Conservation (phyloP, 2,797 vertebrate species). For the Hoplostethus atlanticus region DNA sequence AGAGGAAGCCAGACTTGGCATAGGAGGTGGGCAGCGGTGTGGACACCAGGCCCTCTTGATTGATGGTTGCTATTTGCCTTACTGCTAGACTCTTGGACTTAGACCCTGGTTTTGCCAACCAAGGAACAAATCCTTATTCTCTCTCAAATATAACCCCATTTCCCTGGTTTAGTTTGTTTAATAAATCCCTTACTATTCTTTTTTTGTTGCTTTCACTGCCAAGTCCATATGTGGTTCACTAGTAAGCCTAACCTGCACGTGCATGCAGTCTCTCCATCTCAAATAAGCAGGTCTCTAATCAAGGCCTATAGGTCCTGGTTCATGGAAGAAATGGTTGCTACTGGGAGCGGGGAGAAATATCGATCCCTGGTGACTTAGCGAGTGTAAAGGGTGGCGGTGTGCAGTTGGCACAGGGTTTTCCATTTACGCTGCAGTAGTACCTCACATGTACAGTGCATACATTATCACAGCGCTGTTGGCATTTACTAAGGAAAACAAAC, state of each 20-base stretch:
- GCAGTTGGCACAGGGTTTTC: no score
- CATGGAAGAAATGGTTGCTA: not conserved
- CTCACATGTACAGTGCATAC: not conserved
- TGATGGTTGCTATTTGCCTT: constrained; percentile 67
- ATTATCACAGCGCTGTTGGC: no score
- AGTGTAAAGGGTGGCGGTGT: no score
- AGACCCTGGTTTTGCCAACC: constrained; percentile 33
- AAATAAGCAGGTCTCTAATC: constrained; percentile 9
- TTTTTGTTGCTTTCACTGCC: no score
- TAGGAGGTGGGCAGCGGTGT: constrained; percentile 44
- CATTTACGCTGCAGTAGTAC: not conserved
- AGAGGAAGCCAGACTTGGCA: constrained; percentile 56
- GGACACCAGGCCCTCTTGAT: constrained; percentile 63
- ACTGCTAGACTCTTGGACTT: constrained; percentile 36
- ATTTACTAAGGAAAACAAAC: no score
- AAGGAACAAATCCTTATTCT: constrained; percentile 27
- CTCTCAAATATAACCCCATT: constrained; percentile 28
- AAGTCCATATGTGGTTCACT: not conserved
- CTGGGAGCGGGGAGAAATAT: no score
- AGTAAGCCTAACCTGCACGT: not conserved
- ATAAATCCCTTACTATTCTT: not conserved
- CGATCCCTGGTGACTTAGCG: no score
- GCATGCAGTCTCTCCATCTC: no score
- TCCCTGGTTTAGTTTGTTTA: constrained; percentile 38
- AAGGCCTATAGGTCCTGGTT: constrained; percentile 23